Percentiles rank a stretch among this genome's conserved stretches.
These are phyloP conservation scores for Synanthedon andrenaeformis DNA, from an alignment of 2,888 invertebrate species.

Conservation along the genomic window DNA sequence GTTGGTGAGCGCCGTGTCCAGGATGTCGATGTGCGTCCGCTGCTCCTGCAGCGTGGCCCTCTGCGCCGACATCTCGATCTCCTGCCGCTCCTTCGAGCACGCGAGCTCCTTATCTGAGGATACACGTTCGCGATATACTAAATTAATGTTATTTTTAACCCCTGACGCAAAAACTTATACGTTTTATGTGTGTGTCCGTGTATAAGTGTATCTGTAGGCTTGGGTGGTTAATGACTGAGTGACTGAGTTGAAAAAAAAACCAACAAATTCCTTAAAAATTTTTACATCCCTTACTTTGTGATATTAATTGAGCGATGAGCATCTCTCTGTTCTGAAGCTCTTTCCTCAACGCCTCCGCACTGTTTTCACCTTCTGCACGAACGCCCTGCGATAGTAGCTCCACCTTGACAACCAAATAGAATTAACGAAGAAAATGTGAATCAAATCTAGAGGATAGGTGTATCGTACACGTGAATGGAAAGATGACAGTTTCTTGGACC, in stretches of 20 bases:
- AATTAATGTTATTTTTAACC: not conserved
- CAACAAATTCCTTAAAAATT: too few relatives aligned
- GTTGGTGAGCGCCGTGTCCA: conserved; percentile 91
- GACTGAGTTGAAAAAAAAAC: too few relatives aligned
- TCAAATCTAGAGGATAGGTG: not conserved
- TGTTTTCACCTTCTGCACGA: conserved; percentile 53
- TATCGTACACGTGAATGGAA: not conserved
- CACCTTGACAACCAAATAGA: conserved; percentile 33
- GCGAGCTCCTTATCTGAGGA: conserved; percentile 86
- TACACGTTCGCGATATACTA: too few relatives aligned
- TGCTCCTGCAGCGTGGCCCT: conserved; percentile 91
- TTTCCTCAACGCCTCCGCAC: conserved; percentile 72
- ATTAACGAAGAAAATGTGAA: not conserved
- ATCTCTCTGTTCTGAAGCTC: conserved; percentile 82
- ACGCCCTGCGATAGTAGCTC: conserved; percentile 73
- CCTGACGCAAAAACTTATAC: too few relatives aligned
- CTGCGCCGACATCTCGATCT: conserved; percentile 91
- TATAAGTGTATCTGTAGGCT: not conserved
- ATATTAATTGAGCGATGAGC: conserved; percentile 86
- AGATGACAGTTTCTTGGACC: too few relatives aligned
- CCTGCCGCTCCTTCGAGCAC: conserved; percentile 90
- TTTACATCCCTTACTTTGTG: conserved; percentile 77
- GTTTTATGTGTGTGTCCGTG: too few relatives aligned
- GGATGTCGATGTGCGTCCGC: conserved; percentile 90
- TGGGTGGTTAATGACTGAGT: too few relatives aligned